phyloP scores from a whole-genome alignment of 2,113 vertebrate species.

The Prunella himalayana region DNA sequence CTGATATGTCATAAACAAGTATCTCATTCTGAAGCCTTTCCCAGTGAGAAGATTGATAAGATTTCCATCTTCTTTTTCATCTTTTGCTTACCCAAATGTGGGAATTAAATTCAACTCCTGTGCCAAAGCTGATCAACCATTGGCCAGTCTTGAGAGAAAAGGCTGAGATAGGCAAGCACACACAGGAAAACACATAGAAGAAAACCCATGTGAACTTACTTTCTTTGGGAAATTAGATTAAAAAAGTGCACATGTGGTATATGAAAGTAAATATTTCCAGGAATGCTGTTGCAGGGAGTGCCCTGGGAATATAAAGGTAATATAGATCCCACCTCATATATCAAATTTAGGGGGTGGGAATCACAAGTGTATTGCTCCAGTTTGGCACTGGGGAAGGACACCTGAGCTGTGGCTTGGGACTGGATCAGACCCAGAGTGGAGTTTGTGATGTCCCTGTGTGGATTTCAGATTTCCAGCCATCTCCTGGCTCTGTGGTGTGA shows the following conservation, averaged over 20 bases:
- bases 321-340: neutral
- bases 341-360: neutral
- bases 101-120: neutral
- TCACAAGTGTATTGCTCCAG: neutral
- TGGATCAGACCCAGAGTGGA: neutral
- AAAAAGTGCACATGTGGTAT: neutral
- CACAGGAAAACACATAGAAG: neutral
- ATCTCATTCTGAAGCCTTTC: neutral
- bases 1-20: neutral
- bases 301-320: neutral
- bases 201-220: neutral
- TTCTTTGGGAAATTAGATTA: neutral
- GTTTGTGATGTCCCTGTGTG: neutral
- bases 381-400: neutral
- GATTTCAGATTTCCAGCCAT: neutral
- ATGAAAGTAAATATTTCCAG: neutral
- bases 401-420: accelerated
- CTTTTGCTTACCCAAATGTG: neutral
- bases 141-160: neutral
- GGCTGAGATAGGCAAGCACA: neutral
- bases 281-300: neutral
- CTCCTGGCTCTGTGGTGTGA: neutral
- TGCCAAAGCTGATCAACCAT: neutral
- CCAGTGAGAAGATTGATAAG: neutral
- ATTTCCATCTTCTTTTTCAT: neutral